Evolutionary conservation across 2,888 invertebrate genomes (phyloP), one percentile per base, ranked within the genome.

Genomic region (Antheraea assamensis): DNA sequence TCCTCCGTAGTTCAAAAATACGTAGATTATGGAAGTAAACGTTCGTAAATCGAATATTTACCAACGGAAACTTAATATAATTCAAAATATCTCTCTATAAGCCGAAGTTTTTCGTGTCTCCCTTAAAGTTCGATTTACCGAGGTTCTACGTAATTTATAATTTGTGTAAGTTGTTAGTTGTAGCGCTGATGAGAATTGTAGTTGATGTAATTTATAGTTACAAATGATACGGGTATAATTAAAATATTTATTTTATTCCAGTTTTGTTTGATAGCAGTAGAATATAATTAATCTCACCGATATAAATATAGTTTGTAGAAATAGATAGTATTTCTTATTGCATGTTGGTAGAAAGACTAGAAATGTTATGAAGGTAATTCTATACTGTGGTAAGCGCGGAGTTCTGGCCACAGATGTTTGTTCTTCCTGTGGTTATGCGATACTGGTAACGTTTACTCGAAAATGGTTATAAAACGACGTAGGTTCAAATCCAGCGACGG

Each of bases 181-280:
- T 68, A 68, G 35, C 19, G 31, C 5, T 68, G 35, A 10, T 10
- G 13, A 35, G 10, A 68, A 35, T 21, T 19, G 13, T 68, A 68
- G 35, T 68, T 68, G 35, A 35, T 68, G 10, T 68, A 35, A 35
- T 68, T 64, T 31, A 58, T 55, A 71, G 35, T 58, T 58, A 71
- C 42, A 27, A 71, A 72, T 30, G 75, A 78, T 74, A 81, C 81
- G 81, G 81, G 81, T 81, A 77, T 78, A 73, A 71, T 35, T n/a
- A 17, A 31, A n/a, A n/a, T 68, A 68, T 68, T 68, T 68, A 68
- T 68, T n/a, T 66, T 75, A 35, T 68, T 68, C 68, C 68, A 68
- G 35, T n/a, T 21, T 64, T 30, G 61, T 17, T 13, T 64, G 74
- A 66, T n/a, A 31, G n/a, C n/a, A n/a, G 24, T 71, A 71, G 71